Evolutionary conservation across 92 coral and sea anemone genomes (phyloP).

Genomic region (Actinernus sp.): DNA sequence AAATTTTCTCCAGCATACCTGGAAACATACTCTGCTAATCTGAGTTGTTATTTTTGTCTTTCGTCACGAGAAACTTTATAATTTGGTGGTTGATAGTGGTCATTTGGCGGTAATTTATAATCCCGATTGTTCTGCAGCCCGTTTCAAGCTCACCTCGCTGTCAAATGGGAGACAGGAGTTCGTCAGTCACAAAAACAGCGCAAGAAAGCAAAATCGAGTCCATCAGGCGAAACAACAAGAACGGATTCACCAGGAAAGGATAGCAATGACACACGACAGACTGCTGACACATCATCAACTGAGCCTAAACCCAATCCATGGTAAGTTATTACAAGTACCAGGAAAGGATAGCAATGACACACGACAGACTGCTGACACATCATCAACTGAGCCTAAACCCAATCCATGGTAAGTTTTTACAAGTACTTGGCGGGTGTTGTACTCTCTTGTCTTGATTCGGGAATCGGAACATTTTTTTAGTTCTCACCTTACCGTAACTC

Average conservation of each 20-base stretch:
- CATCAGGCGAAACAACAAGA: constrained; percentile 23
- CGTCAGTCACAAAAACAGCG: constrained; percentile 81
- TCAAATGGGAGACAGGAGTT: constrained; percentile 51
- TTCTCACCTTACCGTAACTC: no score
- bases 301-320: constrained; percentile 58
- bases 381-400: constrained; percentile 20
- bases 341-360: not conserved
- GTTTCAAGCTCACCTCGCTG: no score
- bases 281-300: constrained; percentile 9
- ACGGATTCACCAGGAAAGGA: not conserved
- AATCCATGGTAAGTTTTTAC: constrained; percentile 68
- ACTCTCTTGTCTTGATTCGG: no score
- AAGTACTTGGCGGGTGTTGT: not conserved
- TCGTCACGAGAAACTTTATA: no score
- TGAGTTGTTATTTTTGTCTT: no score
- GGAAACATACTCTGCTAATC: no score
- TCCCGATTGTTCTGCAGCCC: no score
- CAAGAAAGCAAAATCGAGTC: constrained; percentile 60
- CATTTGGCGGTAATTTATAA: no score
- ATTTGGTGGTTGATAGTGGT: no score
- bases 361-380: constrained; percentile 2
- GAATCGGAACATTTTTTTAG: no score
- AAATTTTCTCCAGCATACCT: no score
- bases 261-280: constrained; percentile 2
- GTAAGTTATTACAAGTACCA: constrained; percentile 19